Evolutionary conservation across 2,888 invertebrate species (phyloP), one percentile per base, ranked within the genome.

Genomic region (Drosophila lacicola): DNA sequence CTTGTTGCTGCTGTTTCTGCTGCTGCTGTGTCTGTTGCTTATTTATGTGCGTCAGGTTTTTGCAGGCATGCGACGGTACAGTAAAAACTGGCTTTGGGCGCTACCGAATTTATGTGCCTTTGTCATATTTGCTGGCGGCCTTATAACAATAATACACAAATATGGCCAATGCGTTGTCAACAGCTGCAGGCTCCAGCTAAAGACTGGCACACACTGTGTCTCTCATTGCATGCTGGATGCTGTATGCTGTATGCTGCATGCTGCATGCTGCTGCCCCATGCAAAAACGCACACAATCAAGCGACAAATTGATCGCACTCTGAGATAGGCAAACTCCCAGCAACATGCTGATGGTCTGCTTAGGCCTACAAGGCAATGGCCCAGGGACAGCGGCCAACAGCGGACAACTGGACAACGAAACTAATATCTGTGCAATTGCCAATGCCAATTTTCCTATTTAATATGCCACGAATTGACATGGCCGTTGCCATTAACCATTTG

Each of bases 401-500:
- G 34, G 34, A 36, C 29, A 13, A 14, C 14, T 39, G 46, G 5
- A 45, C 50, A 60, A 56, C 70, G 68, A 78, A 77, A 88, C 88
- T 87, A 82, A 87, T 88, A 83, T 87, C 86, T 78, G 77, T 78
- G 86, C 74, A 83, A 86, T 83, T 79, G 79, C 70, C 88, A 83
- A 89, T 87, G 88, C 86, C 86, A 89, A 89, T 89, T 87, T 87
- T 89, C 74, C 82, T 84, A 83, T 89, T 88, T 89, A 89, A 89
- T 88, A 88, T 88, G 84, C 90, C 89, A 88, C 82, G 88, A 88
- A 88, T 82, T 86, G 88, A 89, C 89, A 83, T 85, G 78, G 84
- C 69, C 78, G 77, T 77, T 83, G 88, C 86, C 89, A 88, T 88
- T 83, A 86, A 72, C 71, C 77, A 80, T 80, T 80, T 72, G 80